phyloP scores from a whole-genome alignment of 2,888 invertebrate species.

The Drosophila mayaguana region DNA sequence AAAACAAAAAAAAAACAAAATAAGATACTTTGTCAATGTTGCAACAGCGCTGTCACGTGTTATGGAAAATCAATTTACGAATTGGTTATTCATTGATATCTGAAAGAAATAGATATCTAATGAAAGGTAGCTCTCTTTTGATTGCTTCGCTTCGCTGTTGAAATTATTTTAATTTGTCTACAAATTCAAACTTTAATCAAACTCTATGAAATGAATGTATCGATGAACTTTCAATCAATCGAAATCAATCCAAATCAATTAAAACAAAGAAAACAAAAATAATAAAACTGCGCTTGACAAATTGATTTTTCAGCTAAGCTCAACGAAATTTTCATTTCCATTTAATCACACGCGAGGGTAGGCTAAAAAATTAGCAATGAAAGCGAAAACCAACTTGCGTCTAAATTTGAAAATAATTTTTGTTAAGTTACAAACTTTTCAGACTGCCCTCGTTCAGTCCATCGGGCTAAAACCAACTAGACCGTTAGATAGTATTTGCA shows the following conservation, averaged over 20 bases:
- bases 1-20: background rate
- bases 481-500: constrained; percentile 40
- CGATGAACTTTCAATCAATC: constrained; percentile 9
- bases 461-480: constrained; percentile 17
- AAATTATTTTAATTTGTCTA: background rate
- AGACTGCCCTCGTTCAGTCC: background rate
- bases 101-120: background rate
- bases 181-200: background rate
- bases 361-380: background rate
- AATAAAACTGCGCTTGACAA: constrained; percentile 13
- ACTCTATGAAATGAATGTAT: background rate
- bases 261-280: constrained; percentile 13
- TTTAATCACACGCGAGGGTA: constrained; percentile 1
- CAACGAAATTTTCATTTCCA: background rate
- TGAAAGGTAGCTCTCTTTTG: background rate
- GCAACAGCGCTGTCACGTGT: constrained; percentile 51
- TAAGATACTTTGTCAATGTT: constrained; percentile 14
- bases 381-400: too few relatives aligned
- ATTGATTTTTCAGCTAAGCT: constrained; percentile 5
- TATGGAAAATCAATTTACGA: constrained; percentile 48
- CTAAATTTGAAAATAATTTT: background rate
- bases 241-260: constrained; percentile 16
- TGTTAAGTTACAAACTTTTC: background rate
- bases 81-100: background rate
- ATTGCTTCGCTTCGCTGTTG: background rate